phyloP scores from a whole-genome alignment of 2,797 vertebrate genomes.

The Acipenser ruthenus region DNA sequence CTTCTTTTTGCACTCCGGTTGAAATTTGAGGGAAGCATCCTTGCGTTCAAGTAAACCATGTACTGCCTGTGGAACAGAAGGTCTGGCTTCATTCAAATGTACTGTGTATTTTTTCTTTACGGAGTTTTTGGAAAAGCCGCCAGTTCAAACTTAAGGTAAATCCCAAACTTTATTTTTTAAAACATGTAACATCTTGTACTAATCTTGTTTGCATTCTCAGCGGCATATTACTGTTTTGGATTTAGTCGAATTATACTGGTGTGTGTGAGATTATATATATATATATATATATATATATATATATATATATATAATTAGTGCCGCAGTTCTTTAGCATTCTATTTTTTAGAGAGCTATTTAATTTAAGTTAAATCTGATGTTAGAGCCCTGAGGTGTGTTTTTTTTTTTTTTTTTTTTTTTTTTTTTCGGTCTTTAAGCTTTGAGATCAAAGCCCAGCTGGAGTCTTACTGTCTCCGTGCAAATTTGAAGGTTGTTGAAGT shows the following conservation, averaged over 20 bases:
- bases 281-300: too few species aligned
- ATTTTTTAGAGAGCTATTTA: too few species aligned
- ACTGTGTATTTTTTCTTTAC: slow-evolving; percentile 23
- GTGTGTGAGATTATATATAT: too few species aligned
- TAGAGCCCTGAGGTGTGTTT: background rate
- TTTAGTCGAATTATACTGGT: too few species aligned
- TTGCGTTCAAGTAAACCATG: slow-evolving; percentile 36
- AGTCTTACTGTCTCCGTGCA: slow-evolving; percentile 24
- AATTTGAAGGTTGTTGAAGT: slow-evolving; percentile 25
- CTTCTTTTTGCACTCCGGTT: slow-evolving; percentile 26
- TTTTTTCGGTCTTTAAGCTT: slow-evolving; percentile 15
- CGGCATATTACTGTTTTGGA: too few species aligned
- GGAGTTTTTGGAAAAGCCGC: slow-evolving; percentile 24
- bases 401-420: slow-evolving; percentile 10
- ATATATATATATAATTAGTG: too few species aligned
- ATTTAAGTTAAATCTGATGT: too few species aligned
- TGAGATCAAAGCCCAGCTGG: slow-evolving; percentile 35
- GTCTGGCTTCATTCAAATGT: slow-evolving; percentile 23
- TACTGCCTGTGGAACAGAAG: slow-evolving; percentile 29
- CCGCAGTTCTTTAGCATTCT: too few species aligned
- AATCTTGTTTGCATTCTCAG: background rate
- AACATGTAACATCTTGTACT: background rate
- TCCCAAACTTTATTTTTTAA: background rate
- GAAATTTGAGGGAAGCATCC: slow-evolving; percentile 25
- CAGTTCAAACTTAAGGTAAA: slow-evolving; percentile 33